These are phyloP conservation scores for Eriocheir sinensis DNA, from an alignment of 1,140 invertebrate genomes.

Conservation along the genomic window DNA sequence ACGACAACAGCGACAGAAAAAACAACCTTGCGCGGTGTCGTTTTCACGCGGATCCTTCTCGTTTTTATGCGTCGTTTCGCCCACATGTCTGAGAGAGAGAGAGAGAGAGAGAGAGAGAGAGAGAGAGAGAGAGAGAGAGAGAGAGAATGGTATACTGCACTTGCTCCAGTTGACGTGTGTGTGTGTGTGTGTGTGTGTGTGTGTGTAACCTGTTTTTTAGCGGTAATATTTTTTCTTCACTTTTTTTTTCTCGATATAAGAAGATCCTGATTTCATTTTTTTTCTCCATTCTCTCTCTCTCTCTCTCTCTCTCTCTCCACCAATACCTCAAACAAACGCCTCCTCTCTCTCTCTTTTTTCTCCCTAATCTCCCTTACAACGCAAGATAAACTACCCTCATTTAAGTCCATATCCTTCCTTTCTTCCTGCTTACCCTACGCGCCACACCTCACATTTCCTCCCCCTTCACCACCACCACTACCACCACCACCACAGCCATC, in stretches of 20 bases:
- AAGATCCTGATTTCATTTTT: neutral
- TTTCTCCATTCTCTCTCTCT: neutral
- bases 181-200: neutral
- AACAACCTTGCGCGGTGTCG: neutral
- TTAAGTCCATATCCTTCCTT: neutral
- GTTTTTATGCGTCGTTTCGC: slow-evolving; percentile 1
- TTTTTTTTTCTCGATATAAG: neutral
- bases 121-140: neutral
- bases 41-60: slow-evolving; percentile 9
- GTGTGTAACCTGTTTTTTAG: neutral
- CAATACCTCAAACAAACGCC: too few species aligned
- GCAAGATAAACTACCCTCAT: neutral
- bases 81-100: neutral
- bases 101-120: neutral
- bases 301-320: neutral
- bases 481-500: neutral
- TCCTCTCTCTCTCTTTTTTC: neutral
- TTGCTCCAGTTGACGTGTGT: neutral
- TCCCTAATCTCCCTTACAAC: neutral
- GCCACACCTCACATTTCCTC: neutral
- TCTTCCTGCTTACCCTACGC: slow-evolving; percentile 3
- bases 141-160: neutral
- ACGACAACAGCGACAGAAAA: slow-evolving; percentile 1
- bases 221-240: neutral
- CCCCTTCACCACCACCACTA: neutral